phyloP scores from a whole-genome alignment of 2,888 invertebrate genomes.

The Diploptera punctata region DNA sequence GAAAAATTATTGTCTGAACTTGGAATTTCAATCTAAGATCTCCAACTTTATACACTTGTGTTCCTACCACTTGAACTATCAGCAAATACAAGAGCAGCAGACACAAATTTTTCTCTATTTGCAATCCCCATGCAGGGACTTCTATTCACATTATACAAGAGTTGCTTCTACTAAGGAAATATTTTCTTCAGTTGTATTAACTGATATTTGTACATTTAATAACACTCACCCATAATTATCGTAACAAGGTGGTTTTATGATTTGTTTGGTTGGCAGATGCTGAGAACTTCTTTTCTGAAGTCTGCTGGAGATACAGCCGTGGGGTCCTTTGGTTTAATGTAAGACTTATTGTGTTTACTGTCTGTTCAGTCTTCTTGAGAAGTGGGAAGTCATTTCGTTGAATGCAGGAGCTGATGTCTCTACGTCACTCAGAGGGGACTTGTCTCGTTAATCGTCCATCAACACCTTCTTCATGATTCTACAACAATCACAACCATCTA shows the following conservation, averaged over 20 bases:
- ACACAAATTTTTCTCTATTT: no score
- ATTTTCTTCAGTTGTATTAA: no score
- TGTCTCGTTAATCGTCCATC: slow-evolving; percentile 35
- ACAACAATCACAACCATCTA: not conserved
- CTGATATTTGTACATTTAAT: no score
- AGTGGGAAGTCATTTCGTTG: slow-evolving; percentile 40
- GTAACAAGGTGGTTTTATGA: slow-evolving; percentile 54
- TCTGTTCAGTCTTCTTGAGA: slow-evolving; percentile 28
- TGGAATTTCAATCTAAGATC: no score
- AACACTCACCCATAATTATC: slow-evolving; percentile 65
- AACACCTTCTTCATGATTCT: slow-evolving; percentile 37
- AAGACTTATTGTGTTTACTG: slow-evolving; percentile 6
- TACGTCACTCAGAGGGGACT: slow-evolving; percentile 40
- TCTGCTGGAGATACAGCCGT: slow-evolving; percentile 16
- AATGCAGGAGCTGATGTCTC: slow-evolving; percentile 30
- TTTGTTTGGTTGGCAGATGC: not conserved
- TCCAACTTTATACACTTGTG: no score
- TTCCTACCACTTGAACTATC: no score
- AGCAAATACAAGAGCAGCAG: no score
- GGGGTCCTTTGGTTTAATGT: slow-evolving; percentile 18
- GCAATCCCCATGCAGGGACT: no score
- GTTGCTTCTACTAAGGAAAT: not conserved
- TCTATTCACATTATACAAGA: no score
- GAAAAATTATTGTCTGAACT: no score
- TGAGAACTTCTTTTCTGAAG: slow-evolving; percentile 20